Evolutionary conservation across 2,888 invertebrate species (phyloP), one percentile per base, ranked within the genome.

Genomic region (Cheiracanthium punctorium): DNA sequence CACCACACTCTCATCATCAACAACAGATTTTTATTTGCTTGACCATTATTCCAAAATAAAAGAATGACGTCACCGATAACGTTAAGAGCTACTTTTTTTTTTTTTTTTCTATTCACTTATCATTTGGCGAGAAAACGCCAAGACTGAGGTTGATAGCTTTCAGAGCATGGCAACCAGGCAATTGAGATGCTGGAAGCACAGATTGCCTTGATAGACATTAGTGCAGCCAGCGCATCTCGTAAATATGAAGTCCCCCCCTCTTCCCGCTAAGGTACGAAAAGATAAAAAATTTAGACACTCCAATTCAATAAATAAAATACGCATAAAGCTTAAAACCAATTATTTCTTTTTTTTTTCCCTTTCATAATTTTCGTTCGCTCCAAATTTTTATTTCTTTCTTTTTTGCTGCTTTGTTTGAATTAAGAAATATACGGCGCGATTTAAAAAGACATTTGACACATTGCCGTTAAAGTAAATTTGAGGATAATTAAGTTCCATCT

Each of bases 21-120:
- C 69, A 37, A 58, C 5, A 24, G 24, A 58, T 58, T 17, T 20
- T 58, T 71, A 48, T 58, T 71, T 41, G 52, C 29, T 32, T 71
- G 79, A 33, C 71, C 70, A 71, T 79, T 79, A 58, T 79, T 70
- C 58, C 30, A 79, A 79, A 79, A 79, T 79, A 79, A 79, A 79
- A 79, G 79, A 70, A 20, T 79, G 71, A 79, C 79, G 79, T 79
- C 70, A 71, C 37, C 52, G 79, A 71, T 79, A 71, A 79, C 24
- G 67, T 41, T 30, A 17, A 58, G 58, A 58, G 24, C 24, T 58
- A 24, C 24, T 58, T 24, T 72, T 28, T 43, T 43, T 43, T 43
- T 0, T 17, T 17, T 17, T 33, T 58, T 7, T 70, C 41, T n/a
- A 67, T 29, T 58, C 58, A 24, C 58, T 58, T 58, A 58, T 58